phyloP scores from a whole-genome alignment of 2,113 vertebrate species.

The Struthidea cinerea region DNA sequence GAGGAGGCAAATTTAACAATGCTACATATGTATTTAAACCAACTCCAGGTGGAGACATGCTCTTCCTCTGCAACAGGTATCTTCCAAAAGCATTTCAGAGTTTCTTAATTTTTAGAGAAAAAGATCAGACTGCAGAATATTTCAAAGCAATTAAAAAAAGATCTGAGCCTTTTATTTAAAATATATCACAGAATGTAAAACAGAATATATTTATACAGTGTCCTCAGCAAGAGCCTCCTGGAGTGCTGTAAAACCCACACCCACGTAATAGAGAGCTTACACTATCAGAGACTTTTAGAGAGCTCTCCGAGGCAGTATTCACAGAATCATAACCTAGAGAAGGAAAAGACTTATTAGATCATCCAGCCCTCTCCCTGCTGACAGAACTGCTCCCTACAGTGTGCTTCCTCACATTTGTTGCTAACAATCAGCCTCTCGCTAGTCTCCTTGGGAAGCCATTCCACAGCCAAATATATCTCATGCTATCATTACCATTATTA shows the following conservation, averaged over 20 bases:
- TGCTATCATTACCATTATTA: conserved; percentile 23
- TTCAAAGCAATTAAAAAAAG: conserved; percentile 46
- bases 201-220: conserved; percentile 51
- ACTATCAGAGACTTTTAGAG: conserved; percentile 39
- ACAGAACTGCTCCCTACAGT: background rate
- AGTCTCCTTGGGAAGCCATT: conserved; percentile 37
- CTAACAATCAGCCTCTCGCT: conserved; percentile 7
- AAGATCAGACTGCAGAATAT: conserved; percentile 1
- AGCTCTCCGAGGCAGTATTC: conserved; percentile 16
- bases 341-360: conserved; percentile 50
- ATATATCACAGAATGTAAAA: conserved; percentile 47
- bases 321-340: conserved; percentile 44
- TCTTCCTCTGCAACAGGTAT: background rate
- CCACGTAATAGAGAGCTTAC: conserved; percentile 28
- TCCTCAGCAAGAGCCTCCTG: conserved; percentile 22
- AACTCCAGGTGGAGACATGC: background rate
- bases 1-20: background rate
- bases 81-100: background rate
- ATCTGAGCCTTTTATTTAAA: conserved; percentile 46
- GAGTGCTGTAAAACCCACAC: conserved; percentile 42
- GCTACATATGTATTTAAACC: background rate
- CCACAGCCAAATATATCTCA: conserved; percentile 14
- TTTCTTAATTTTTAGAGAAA: conserved; percentile 19
- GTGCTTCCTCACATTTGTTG: conserved; percentile 12
- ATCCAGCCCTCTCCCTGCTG: conserved; percentile 24